A percentile compares a stretch with the other conserved stretches of the same genome.
Conservation (phyloP, 2,888 invertebrate genomes). For the Tetragnatha montana region DNA sequence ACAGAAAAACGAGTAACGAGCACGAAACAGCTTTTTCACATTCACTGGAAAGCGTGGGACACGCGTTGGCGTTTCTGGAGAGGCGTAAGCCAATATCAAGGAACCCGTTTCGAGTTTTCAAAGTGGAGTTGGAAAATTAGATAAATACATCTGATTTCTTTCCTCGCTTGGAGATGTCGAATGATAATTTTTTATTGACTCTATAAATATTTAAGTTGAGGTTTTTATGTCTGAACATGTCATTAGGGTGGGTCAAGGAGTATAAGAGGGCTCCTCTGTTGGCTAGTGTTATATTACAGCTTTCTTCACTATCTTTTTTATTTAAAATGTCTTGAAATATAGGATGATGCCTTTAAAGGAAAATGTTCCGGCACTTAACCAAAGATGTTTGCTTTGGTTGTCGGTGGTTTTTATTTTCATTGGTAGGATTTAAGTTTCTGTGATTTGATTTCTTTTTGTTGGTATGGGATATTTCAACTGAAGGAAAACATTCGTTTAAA, state of each 20-base stretch:
- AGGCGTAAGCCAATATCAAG: constrained; percentile 43
- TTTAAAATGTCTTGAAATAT: too few relatives aligned
- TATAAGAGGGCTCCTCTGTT: neutral
- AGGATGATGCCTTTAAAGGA: too few relatives aligned
- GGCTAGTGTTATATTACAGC: neutral
- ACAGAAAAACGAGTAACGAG: neutral
- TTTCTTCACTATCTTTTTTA: neutral
- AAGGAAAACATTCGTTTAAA: too few relatives aligned
- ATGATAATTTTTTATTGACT: constrained; percentile 26
- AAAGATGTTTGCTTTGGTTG: too few relatives aligned
- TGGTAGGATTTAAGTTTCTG: too few relatives aligned
- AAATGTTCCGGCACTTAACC: too few relatives aligned
- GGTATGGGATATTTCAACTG: too few relatives aligned
- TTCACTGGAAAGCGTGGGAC: constrained; percentile 36
- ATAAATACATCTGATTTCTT: constrained; percentile 20
- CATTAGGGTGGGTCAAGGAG: neutral
- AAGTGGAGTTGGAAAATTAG: constrained; percentile 24
- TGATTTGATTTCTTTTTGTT: too few relatives aligned
- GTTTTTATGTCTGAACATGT: neutral
- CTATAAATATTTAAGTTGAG: constrained; percentile 24
- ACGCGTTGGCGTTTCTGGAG: constrained; percentile 42
- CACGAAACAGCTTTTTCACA: constrained; percentile 30
- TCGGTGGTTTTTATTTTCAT: too few relatives aligned
- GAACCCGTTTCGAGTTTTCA: constrained; percentile 15
- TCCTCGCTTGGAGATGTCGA: constrained; percentile 1